A percentile compares a stretch with the other conserved stretches of the same genome.
Conservation (phyloP, 2,888 invertebrate genomes). For the Lamproptera curius region DNA sequence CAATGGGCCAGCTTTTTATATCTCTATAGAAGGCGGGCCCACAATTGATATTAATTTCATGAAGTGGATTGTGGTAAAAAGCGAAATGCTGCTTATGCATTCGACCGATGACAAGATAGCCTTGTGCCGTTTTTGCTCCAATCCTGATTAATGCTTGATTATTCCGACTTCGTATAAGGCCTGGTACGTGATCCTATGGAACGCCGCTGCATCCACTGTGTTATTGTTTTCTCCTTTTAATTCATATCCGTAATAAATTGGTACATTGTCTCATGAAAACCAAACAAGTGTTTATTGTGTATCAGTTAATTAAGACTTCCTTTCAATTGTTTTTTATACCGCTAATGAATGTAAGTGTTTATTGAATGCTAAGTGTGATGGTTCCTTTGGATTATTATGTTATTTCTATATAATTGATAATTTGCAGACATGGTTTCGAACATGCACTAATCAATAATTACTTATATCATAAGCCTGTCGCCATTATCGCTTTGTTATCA, state of each 20-base stretch:
- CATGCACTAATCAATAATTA: too few relatives aligned
- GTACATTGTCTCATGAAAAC: conserved; percentile 16
- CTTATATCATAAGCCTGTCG: too few relatives aligned
- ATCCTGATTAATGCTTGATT: conserved; percentile 34
- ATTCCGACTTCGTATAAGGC: conserved; percentile 28
- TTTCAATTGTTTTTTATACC: background rate
- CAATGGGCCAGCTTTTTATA: conserved; percentile 32
- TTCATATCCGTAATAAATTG: conserved; percentile 18
- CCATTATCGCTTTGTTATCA: too few relatives aligned
- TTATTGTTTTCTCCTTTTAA: conserved; percentile 9
- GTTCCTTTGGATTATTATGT: conserved; percentile 1
- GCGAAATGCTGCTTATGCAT: conserved; percentile 27
- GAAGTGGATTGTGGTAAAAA: conserved; percentile 52
- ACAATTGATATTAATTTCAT: conserved; percentile 69
- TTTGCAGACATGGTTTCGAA: too few relatives aligned
- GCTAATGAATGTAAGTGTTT: conserved; percentile 12
- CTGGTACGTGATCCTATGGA: conserved; percentile 23
- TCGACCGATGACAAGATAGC: conserved; percentile 34
- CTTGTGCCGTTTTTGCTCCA: conserved; percentile 35
- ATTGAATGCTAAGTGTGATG: background rate
- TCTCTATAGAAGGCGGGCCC: conserved; percentile 40
- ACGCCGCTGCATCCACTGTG: conserved; percentile 1
- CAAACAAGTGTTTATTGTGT: conserved; percentile 4
- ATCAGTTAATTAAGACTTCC: conserved; percentile 14
- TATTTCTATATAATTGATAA: background rate